Conservation (phyloP, 2,113 vertebrate species). For the Corythaixoides concolor region DNA sequence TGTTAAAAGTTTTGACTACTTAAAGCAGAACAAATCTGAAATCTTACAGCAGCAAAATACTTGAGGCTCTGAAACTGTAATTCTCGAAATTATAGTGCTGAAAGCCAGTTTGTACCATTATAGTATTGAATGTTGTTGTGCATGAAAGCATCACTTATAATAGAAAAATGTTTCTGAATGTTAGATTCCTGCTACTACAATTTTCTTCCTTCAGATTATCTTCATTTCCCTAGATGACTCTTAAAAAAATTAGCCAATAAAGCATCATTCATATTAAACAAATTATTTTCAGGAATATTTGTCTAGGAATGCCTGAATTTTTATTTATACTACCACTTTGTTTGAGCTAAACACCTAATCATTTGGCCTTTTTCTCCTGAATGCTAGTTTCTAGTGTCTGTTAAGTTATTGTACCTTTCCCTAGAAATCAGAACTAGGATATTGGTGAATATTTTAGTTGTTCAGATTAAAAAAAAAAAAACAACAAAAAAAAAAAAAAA, state of each 20-base stretch:
- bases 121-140: conserved; percentile 4
- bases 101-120: conserved; percentile 31
- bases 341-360: not conserved
- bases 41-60: conserved; percentile 17
- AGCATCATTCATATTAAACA: not conserved
- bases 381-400: not conserved
- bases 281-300: not conserved
- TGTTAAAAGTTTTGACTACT: conserved; percentile 5
- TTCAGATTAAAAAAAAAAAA: not conserved
- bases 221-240: conserved; percentile 13
- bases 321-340: not conserved
- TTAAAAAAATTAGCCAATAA: not conserved
- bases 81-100: conserved; percentile 40
- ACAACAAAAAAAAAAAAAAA: not conserved
- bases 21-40: conserved; percentile 11
- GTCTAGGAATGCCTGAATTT: not conserved
- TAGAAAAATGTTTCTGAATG: conserved; percentile 27
- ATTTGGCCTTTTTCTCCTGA: not conserved
- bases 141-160: conserved; percentile 1
- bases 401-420: not conserved
- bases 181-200: conserved; percentile 13
- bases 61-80: conserved; percentile 46
- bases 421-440: not conserved
- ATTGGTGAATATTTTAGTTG: not conserved
- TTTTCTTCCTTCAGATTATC: conserved; percentile 19